phyloP scores from a whole-genome alignment of 2,797 vertebrate genomes.

The Loris lydekkerianus region DNA sequence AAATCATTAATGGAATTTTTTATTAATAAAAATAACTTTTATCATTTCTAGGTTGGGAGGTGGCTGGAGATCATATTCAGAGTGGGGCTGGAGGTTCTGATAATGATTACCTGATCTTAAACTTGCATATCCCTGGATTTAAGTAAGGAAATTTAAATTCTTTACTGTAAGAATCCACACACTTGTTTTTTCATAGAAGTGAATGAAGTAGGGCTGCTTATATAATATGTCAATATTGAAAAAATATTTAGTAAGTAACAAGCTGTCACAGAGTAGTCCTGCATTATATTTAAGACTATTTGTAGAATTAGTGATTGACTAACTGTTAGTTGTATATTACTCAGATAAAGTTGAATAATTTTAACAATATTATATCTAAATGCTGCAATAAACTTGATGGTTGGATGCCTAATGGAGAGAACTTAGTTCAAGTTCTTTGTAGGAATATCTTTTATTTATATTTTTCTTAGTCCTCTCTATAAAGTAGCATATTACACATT shows the following conservation, averaged over 20 bases:
- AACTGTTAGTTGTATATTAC: not conserved
- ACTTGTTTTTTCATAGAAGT: constrained; percentile 44
- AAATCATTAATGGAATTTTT: constrained; percentile 63
- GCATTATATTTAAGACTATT: not conserved
- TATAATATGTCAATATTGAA: not conserved
- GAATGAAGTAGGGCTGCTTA: not conserved
- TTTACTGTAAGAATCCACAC: constrained; percentile 5
- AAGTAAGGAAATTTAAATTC: constrained; percentile 91
- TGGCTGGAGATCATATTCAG: constrained; percentile 96
- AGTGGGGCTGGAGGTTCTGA: constrained; percentile 96
- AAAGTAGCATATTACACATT: not conserved
- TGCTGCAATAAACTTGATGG: not conserved
- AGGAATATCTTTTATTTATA: not conserved
- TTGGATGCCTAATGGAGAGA: constrained; percentile 3
- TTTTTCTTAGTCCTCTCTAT: not conserved
- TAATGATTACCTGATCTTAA: constrained; percentile 98
- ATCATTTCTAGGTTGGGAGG: constrained; percentile 94
- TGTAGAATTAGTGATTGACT: not conserved
- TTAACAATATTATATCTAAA: not conserved
- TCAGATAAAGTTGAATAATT: not conserved
- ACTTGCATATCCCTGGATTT: constrained; percentile 96
- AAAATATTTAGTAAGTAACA: not conserved
- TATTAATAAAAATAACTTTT: constrained; percentile 58
- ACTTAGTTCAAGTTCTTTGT: not conserved
- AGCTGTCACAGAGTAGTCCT: not conserved